Conservation (phyloP, 2,888 invertebrate genomes). For the Synergus umbraculus region DNA sequence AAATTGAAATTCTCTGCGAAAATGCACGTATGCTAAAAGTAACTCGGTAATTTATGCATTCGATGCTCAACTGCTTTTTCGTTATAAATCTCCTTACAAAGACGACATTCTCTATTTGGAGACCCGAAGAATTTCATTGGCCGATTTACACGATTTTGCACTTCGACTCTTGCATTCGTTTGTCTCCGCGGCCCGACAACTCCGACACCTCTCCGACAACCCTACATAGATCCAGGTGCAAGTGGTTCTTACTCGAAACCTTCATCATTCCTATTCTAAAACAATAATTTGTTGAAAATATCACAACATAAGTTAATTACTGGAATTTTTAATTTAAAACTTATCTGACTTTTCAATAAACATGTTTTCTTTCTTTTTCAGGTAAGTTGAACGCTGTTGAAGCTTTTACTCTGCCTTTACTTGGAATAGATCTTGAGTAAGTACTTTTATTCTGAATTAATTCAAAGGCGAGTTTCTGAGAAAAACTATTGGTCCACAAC, state of each 20-base stretch:
- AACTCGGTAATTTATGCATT: conserved; percentile 33
- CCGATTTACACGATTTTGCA: conserved; percentile 60
- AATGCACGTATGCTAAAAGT: conserved; percentile 29
- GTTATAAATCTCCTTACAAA: conserved; percentile 44
- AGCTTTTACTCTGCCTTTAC: background rate
- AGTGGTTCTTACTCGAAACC: conserved; percentile 3
- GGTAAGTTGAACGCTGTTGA: background rate
- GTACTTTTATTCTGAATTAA: background rate
- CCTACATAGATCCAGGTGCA: conserved; percentile 5
- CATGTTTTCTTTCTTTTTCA: background rate
- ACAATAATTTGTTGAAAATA: background rate
- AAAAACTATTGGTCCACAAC: background rate
- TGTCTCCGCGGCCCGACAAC: background rate
- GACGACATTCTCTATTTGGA: conserved; percentile 19
- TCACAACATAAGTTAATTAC: too few relatives aligned
- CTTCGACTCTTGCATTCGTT: conserved; percentile 51
- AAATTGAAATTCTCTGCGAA: conserved; percentile 32
- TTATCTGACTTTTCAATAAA: background rate
- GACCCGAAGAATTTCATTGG: conserved; percentile 51
- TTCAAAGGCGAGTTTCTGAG: background rate
- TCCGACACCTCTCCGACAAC: background rate
- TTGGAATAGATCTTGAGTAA: background rate
- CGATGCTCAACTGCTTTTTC: conserved; percentile 14
- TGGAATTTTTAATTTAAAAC: background rate
- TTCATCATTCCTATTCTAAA: background rate